A percentile compares a stretch with the other conserved stretches of the same genome.
Conservation (phyloP, 2,888 invertebrate genomes). For the Aspidiotus destructor region DNA sequence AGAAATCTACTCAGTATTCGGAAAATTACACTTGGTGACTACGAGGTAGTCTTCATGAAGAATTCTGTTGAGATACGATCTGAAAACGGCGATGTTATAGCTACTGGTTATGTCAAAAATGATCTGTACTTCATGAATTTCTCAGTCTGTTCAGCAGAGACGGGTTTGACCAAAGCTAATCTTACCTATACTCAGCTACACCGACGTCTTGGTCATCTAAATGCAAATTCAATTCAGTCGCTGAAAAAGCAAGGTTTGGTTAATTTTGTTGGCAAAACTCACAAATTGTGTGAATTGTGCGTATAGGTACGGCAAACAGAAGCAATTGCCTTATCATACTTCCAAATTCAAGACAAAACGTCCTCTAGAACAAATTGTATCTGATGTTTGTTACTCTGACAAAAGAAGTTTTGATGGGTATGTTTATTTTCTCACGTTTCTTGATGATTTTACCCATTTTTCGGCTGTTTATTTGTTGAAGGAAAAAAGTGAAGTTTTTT, state of each 20-base stretch:
- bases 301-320: neutral
- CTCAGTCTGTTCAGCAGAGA: neutral
- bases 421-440: neutral
- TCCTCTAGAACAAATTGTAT: neutral
- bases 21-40: neutral
- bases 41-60: neutral
- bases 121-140: conserved; percentile 8
- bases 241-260: neutral
- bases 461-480: conserved; percentile 2
- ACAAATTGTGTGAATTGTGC: neutral
- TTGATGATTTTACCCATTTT: conserved; percentile 2
- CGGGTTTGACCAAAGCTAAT: neutral
- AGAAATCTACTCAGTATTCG: conserved; percentile 5
- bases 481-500: neutral
- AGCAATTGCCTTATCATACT: neutral
- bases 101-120: neutral
- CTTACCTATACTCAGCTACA: neutral
- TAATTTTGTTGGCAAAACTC: neutral
- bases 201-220: conserved; percentile 5
- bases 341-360: neutral
- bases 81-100: neutral
- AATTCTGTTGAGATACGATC: neutral
- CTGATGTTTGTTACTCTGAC: neutral
- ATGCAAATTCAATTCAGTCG: neutral
- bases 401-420: neutral